Percentiles rank a stretch among this genome's conserved stretches.
phyloP scores from a whole-genome alignment of 1,140 invertebrate genomes.

The Maconellicoccus hirsutus region DNA sequence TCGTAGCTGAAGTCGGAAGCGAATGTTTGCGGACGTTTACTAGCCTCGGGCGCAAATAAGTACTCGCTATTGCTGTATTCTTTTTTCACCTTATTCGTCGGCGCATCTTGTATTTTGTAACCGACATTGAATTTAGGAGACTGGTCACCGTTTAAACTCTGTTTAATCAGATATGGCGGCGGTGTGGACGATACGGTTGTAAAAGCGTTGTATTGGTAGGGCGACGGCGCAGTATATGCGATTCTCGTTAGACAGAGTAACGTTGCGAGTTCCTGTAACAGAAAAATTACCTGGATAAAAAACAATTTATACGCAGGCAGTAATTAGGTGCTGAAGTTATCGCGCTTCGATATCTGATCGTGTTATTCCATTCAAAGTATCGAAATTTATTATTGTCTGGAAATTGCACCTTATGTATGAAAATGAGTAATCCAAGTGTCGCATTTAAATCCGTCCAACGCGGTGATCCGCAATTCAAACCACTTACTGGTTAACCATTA shows the following conservation, averaged over 20 bases:
- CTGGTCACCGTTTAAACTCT: background rate
- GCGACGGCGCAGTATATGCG: background rate
- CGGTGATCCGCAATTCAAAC: background rate
- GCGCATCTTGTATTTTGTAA: background rate
- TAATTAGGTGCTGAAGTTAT: background rate
- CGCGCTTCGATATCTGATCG: background rate
- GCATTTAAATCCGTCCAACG: background rate
- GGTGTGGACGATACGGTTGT: background rate
- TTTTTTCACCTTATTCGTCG: background rate
- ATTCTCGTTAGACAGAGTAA: background rate
- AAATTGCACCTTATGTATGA: background rate
- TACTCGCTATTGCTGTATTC: constrained; percentile 12
- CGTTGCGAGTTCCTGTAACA: background rate
- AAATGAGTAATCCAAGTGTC: background rate
- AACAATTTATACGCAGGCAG: background rate
- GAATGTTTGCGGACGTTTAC: background rate
- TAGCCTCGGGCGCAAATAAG: background rate
- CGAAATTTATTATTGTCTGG: background rate
- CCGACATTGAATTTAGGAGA: background rate
- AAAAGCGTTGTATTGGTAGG: background rate
- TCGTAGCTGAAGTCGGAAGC: background rate
- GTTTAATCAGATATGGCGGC: background rate
- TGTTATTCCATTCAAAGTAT: background rate
- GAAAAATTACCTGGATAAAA: background rate
- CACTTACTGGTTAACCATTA: background rate